These are phyloP conservation scores for Acrobasis repandana DNA, from an alignment of 2,888 invertebrate species.

Conservation along the genomic window DNA sequence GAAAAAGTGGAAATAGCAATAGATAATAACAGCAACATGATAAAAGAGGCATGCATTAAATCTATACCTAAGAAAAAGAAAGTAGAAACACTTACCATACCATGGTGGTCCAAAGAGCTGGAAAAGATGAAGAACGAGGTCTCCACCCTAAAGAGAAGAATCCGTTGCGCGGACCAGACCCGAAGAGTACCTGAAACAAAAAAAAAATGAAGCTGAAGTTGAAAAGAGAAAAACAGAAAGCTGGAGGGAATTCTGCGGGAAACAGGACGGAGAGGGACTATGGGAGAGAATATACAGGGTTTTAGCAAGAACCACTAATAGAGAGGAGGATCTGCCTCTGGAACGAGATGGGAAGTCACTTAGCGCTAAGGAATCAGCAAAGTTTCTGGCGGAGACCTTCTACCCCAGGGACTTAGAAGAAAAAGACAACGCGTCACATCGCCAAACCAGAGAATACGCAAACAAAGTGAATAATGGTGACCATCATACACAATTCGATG, in stretches of 20 bases:
- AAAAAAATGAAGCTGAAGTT: neutral
- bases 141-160: too few relatives aligned
- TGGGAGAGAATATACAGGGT: neutral
- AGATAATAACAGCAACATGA: neutral
- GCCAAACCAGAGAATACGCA: neutral
- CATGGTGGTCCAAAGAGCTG: neutral
- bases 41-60: neutral
- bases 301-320: neutral
- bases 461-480: neutral
- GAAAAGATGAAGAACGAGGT: too few relatives aligned
- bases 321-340: neutral
- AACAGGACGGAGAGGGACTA: too few relatives aligned
- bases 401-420: neutral
- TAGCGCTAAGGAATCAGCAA: neutral
- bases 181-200: neutral
- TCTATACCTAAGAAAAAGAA: neutral
- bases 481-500: neutral
- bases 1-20: neutral
- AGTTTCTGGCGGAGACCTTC: neutral
- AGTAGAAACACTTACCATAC: neutral
- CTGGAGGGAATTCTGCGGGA: neutral
- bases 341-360: neutral
- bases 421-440: neutral
- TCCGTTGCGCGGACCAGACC: neutral
- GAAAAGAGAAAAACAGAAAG: neutral